Percentiles rank a stretch among this genome's conserved stretches.
Evolutionary conservation across 2,888 invertebrate genomes (phyloP).

Genomic region (Blomia tropicalis): DNA sequence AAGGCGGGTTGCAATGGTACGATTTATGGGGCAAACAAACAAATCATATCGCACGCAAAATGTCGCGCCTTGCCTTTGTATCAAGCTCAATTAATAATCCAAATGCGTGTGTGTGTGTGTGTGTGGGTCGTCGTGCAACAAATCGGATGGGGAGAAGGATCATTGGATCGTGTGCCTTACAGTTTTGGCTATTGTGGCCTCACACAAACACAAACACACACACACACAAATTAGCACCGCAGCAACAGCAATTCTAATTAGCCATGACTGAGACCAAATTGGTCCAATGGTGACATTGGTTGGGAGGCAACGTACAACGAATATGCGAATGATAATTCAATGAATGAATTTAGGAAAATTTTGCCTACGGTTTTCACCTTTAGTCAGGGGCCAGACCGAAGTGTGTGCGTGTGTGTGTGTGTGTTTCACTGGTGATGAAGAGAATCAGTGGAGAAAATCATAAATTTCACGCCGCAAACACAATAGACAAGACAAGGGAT

Average conservation of each 20-base stretch:
- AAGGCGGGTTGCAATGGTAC: too few relatives aligned
- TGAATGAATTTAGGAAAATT: not conserved
- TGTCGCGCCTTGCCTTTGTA: too few relatives aligned
- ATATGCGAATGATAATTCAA: not conserved
- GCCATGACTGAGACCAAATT: constrained; percentile 10
- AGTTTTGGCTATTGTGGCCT: too few relatives aligned
- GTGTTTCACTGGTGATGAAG: not conserved
- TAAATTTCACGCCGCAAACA: constrained; percentile 8
- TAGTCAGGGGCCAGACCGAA: not conserved
- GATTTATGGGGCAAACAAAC: too few relatives aligned
- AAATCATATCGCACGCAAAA: too few relatives aligned
- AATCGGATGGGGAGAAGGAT: too few relatives aligned
- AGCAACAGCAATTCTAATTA: constrained; percentile 13
- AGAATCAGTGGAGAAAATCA: not conserved
- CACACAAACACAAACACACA: too few relatives aligned
- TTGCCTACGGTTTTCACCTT: not conserved
- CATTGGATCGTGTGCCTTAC: too few relatives aligned
- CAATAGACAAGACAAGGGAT: not conserved
- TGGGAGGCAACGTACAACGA: not conserved
- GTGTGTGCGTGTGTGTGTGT: not conserved
- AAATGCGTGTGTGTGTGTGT: too few relatives aligned
- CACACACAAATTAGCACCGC: not conserved
- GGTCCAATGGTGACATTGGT: too few relatives aligned
- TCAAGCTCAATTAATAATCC: too few relatives aligned
- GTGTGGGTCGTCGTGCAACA: too few relatives aligned